Conservation (phyloP, 2,888 invertebrate genomes). For the Cartodere bifasciata region DNA sequence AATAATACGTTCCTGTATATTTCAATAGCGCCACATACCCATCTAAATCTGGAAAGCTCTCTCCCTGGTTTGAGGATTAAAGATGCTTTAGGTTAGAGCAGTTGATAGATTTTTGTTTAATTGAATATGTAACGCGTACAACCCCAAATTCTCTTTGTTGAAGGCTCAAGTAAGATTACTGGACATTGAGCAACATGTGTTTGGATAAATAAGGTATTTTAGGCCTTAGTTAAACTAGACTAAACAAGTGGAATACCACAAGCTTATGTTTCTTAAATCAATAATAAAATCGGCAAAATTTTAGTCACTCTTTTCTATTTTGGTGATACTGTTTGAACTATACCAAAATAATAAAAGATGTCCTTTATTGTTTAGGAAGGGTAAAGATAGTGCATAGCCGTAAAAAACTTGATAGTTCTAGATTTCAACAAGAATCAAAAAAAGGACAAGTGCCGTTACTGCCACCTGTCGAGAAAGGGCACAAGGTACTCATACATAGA, state of each 20-base stretch:
- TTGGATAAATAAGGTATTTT: conserved; percentile 28
- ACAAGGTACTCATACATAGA: too few species aligned
- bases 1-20: too few species aligned
- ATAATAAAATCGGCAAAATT: background rate
- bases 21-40: conserved; percentile 20
- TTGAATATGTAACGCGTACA: conserved; percentile 53
- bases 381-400: too few species aligned
- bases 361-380: too few species aligned
- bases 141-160: conserved; percentile 29
- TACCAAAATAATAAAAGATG: too few species aligned
- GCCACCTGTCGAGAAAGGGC: too few species aligned
- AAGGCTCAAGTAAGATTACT: conserved; percentile 32
- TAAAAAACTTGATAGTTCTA: too few species aligned
- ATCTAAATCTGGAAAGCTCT: conserved; percentile 24
- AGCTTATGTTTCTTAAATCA: too few species aligned
- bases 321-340: background rate
- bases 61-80: conserved; percentile 29
- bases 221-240: too few species aligned
- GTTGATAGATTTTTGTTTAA: conserved; percentile 56
- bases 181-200: conserved; percentile 35
- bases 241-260: too few species aligned
- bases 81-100: conserved; percentile 36
- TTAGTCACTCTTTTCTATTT: background rate
- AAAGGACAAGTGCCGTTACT: too few species aligned
- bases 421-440: too few species aligned